Evolutionary conservation across 1,140 invertebrate genomes (phyloP), one percentile per base, ranked within the genome.

Genomic region (Tenebrio molitor): DNA sequence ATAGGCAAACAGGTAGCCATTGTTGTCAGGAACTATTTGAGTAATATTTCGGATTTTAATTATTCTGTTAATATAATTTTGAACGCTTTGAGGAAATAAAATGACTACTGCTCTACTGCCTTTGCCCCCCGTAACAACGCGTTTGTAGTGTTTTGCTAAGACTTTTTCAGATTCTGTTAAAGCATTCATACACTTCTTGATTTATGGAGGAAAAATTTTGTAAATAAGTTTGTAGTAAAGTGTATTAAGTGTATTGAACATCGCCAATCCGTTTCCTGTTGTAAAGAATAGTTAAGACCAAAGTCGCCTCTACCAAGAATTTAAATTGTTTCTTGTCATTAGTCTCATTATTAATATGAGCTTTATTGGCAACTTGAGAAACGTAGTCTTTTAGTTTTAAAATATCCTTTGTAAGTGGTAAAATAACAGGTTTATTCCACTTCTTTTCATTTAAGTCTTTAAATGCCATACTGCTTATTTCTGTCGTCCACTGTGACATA

Each of bases 211-310:
- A 72, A 76, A 77, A 14, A 25, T 72, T 50, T 74, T 39, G 25
- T 8, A 77, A 5, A n/a, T 73, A 29, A 29, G 25, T 41, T n/a
- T n/a, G n/a, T n/a, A n/a, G n/a, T n/a, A n/a, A n/a, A 7, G 46
- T 42, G 46, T n/a, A n/a, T n/a, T n/a, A n/a, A n/a, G n/a, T n/a
- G n/a, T 76, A 77, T 41, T 78, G 76, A n/a, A 78, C 74, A 70
- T 77, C 76, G 14, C 71, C 77, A 23, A 78, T 75, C 36, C 74
- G 42, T 74, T 62, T 75, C 50, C 77, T 70, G 68, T 78, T 77
- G 33, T 69, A 78, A 12, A 78, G 14, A 19, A 78, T 68, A 10
- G 70, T 72, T 72, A 77, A 76, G 7, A 46, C 25, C 8, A 78
- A 12, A 12, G 66, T 50, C 14, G 46, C 39, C 23, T 78, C 65